A percentile compares a stretch with the other conserved stretches of the same genome.
Evolutionary conservation across 2,888 invertebrate genomes (phyloP).

Genomic region (Dicranocentrus wangi): DNA sequence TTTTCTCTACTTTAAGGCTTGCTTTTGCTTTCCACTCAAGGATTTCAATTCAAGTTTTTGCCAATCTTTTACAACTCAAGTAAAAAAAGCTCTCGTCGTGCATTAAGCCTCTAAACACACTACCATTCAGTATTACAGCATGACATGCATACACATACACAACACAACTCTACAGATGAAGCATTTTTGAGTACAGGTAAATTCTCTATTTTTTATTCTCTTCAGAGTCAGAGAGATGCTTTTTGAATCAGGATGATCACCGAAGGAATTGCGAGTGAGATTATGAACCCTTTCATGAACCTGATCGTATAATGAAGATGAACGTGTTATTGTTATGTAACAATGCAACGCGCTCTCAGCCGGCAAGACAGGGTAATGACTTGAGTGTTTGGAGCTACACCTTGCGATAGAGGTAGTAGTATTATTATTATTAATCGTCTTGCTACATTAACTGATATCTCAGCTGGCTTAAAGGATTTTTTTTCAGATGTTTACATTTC

Average conservation of each 20-base stretch:
- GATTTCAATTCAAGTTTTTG: constrained; percentile 33
- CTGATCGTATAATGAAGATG: constrained; percentile 48
- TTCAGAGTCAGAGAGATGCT: no score
- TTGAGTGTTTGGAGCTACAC: constrained; percentile 32
- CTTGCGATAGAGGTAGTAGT: no score
- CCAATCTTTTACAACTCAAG: no score
- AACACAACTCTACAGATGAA: no score
- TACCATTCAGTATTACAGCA: no score
- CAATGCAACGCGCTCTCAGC: constrained; percentile 43
- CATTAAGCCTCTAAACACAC: background rate
- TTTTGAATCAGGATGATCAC: no score
- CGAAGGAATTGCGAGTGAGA: no score
- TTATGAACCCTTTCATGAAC: constrained; percentile 54
- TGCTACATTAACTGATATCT: constrained; percentile 29
- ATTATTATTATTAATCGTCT: constrained; percentile 11
- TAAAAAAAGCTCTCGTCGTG: background rate
- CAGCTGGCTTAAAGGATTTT: background rate
- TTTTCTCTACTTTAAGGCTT: constrained; percentile 12
- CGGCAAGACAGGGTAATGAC: constrained; percentile 56
- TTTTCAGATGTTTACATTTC: constrained; percentile 11
- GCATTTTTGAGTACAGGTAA: no score
- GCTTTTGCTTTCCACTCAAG: constrained; percentile 2
- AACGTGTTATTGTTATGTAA: constrained; percentile 58
- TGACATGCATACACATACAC: no score
- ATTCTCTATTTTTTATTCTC: no score